Percentiles rank a stretch among this genome's conserved stretches.
phyloP scores from a whole-genome alignment of 2,113 vertebrate species.

The Piaya cayana region DNA sequence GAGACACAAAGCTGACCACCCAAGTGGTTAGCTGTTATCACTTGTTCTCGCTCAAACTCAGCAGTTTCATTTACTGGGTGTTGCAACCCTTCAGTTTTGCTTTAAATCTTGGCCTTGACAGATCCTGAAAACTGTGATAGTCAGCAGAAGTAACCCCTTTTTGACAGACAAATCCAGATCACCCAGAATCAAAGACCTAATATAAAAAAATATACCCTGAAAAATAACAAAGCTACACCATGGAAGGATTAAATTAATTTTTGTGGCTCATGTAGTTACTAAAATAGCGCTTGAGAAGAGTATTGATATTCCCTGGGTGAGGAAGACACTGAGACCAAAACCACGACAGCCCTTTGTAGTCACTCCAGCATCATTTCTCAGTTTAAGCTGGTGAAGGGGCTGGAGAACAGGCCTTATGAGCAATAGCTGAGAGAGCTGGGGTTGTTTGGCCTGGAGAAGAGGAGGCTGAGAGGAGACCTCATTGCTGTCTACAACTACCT shows the following conservation, averaged over 20 bases:
- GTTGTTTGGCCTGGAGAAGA: too few species aligned
- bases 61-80: background rate
- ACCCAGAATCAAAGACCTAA: background rate
- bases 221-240: background rate
- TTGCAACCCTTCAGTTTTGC: background rate
- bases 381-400: too few species aligned
- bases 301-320: background rate
- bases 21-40: background rate
- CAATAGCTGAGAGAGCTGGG: too few species aligned
- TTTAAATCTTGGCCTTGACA: background rate
- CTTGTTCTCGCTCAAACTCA: background rate
- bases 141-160: background rate
- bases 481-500: too few species aligned
- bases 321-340: background rate
- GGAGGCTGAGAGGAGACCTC: too few species aligned
- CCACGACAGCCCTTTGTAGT: background rate
- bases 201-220: background rate
- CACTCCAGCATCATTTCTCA: background rate
- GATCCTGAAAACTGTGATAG: background rate
- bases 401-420: too few species aligned
- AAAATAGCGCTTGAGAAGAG: background rate
- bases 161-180: background rate
- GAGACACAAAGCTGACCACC: background rate
- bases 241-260: slow-evolving; percentile 19
- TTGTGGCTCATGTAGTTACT: background rate